Conservation (phyloP, 2,888 invertebrate species). For the Arenicola marina region DNA sequence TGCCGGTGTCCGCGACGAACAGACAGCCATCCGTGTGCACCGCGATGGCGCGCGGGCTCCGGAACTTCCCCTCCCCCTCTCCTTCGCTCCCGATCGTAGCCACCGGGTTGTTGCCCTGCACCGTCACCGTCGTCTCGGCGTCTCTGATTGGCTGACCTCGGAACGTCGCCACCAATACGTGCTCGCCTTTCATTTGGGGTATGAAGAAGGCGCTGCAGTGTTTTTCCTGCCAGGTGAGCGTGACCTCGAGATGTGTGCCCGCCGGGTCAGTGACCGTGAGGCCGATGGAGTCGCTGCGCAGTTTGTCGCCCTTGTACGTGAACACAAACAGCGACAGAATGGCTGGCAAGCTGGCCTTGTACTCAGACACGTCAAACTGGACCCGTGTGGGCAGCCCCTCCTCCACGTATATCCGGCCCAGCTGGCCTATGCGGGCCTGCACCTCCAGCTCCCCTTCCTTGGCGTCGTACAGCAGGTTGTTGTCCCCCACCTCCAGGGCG, state of each 20-base stretch:
- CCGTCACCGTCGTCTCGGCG: conserved; percentile 17
- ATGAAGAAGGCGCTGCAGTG: conserved; percentile 13
- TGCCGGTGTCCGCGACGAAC: conserved; percentile 35
- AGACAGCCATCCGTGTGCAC: conserved; percentile 25
- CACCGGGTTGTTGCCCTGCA: conserved; percentile 33
- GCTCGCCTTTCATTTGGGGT: conserved; percentile 30
- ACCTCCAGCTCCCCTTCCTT: conserved; percentile 14
- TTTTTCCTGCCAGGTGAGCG: conserved; percentile 2
- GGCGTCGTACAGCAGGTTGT: conserved; percentile 24
- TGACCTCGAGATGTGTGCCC: not conserved
- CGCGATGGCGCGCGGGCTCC: conserved; percentile 29
- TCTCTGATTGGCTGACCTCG: conserved; percentile 27
- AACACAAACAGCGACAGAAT: conserved; percentile 13
- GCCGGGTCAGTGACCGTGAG: conserved; percentile 11
- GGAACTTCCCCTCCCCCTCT: conserved; percentile 28
- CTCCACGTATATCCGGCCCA: conserved; percentile 14
- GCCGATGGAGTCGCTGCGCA: conserved; percentile 18
- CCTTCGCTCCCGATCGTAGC: conserved; percentile 25
- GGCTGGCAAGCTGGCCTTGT: conserved; percentile 16
- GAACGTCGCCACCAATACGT: conserved; percentile 23
- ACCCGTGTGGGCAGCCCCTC: conserved; percentile 19
- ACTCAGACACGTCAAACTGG: conserved; percentile 10
- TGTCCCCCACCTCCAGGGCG: conserved; percentile 21
- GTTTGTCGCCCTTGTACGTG: conserved; percentile 18
- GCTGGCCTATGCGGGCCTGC: conserved; percentile 7